Conservation (phyloP, 2,888 invertebrate genomes). For the Lysandra bellargus region DNA sequence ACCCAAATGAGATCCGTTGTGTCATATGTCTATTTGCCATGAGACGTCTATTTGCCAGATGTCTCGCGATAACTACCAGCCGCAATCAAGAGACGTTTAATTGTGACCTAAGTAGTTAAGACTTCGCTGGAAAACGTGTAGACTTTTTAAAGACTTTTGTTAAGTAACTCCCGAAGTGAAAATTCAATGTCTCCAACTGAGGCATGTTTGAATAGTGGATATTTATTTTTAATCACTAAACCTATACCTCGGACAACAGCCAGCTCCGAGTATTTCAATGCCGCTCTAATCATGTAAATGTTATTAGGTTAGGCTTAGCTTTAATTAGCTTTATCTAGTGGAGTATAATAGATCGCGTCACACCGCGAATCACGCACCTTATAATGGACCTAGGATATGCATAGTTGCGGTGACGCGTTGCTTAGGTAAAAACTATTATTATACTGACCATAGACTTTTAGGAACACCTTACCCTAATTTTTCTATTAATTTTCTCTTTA, state of each 20-base stretch:
- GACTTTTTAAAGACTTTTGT: too few species aligned
- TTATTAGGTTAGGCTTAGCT: slow-evolving; percentile 16
- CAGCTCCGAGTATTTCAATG: background rate
- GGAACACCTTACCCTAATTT: background rate
- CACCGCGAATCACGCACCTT: background rate
- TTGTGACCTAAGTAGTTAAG: too few species aligned
- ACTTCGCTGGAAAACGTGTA: too few species aligned
- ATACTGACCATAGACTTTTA: background rate
- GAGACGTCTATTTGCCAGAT: background rate
- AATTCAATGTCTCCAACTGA: too few species aligned
- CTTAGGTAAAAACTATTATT: background rate
- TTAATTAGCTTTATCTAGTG: slow-evolving; percentile 11
- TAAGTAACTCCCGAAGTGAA: too few species aligned
- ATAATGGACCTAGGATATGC: background rate
- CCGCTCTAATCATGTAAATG: slow-evolving; percentile 11
- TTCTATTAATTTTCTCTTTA: too few species aligned
- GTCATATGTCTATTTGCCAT: background rate
- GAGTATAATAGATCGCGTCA: background rate
- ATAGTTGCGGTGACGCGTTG: background rate
- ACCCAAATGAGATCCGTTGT: background rate
- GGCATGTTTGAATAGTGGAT: too few species aligned
- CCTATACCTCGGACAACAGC: background rate
- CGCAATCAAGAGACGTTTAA: too few species aligned
- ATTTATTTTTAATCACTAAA: background rate
- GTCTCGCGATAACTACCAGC: too few species aligned